Conservation (phyloP, 1,140 invertebrate species). For the Planococcus citri region DNA sequence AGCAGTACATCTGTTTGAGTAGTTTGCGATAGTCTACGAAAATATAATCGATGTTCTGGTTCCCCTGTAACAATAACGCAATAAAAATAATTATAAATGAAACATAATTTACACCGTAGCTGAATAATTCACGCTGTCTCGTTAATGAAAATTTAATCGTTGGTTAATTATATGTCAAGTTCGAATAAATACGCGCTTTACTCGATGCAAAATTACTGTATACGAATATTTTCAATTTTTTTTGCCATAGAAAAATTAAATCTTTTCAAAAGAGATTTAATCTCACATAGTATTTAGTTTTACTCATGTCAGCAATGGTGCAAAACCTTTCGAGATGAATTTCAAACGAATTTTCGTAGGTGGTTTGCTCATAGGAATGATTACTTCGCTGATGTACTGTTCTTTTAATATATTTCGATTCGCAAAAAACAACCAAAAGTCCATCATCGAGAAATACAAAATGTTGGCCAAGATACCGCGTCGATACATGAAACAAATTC, state of each 20-base stretch:
- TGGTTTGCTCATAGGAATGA: neutral
- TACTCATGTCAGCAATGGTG: too few species aligned
- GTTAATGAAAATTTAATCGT: neutral
- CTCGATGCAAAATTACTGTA: neutral
- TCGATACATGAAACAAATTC: neutral
- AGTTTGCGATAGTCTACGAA: conserved; percentile 39
- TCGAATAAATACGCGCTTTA: too few species aligned
- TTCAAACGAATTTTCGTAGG: neutral
- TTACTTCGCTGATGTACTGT: neutral
- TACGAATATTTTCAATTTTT: neutral
- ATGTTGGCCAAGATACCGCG: neutral
- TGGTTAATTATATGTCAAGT: too few species aligned
- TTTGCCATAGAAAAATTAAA: neutral
- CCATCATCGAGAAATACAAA: neutral
- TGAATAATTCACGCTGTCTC: neutral
- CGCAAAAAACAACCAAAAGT: neutral
- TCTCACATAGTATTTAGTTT: too few species aligned
- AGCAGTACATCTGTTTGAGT: conserved; percentile 40
- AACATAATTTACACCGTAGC: neutral
- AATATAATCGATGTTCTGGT: conserved; percentile 35
- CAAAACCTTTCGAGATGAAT: neutral
- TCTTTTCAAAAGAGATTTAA: too few species aligned
- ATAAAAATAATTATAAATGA: conserved; percentile 18
- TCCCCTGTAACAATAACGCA: conserved; percentile 28
- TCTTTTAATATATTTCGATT: neutral